Conservation (phyloP, 2,113 vertebrate genomes). For the Cettia cetti region DNA sequence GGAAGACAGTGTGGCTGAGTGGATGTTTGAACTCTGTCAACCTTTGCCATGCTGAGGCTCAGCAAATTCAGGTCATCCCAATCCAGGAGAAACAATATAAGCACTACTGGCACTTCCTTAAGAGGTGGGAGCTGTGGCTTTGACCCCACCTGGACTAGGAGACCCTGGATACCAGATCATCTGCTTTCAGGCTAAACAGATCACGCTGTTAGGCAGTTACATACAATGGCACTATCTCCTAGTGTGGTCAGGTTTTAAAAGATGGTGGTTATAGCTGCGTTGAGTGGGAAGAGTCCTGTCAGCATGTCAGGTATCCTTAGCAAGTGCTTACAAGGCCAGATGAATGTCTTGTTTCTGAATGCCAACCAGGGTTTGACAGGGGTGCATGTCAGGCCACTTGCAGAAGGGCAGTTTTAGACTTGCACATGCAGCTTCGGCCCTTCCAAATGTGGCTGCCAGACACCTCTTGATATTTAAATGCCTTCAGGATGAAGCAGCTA, state of each 20-base stretch:
- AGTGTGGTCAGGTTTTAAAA: neutral
- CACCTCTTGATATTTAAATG: neutral
- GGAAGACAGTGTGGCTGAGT: neutral
- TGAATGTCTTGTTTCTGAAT: neutral
- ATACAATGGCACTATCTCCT: accelerated
- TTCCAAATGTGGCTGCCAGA: neutral
- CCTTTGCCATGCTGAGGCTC: neutral
- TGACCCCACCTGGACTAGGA: neutral
- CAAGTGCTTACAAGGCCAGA: neutral
- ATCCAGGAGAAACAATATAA: neutral
- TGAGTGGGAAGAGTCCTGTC: neutral
- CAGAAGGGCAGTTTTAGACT: neutral
- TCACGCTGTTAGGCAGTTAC: accelerated
- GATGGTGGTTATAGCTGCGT: neutral
- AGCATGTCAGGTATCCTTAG: neutral
- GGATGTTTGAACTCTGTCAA: neutral
- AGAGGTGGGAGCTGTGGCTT: neutral
- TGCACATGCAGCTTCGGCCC: neutral
- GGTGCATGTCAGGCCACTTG: neutral
- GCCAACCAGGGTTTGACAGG: neutral
- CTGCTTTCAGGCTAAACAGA: neutral
- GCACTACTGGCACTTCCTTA: neutral
- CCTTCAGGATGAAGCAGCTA: neutral
- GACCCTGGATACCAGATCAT: neutral
- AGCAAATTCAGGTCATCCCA: neutral